Evolutionary conservation across 2,888 invertebrate genomes (phyloP), one percentile per base, ranked within the genome.

Genomic region (Nezara viridula): DNA sequence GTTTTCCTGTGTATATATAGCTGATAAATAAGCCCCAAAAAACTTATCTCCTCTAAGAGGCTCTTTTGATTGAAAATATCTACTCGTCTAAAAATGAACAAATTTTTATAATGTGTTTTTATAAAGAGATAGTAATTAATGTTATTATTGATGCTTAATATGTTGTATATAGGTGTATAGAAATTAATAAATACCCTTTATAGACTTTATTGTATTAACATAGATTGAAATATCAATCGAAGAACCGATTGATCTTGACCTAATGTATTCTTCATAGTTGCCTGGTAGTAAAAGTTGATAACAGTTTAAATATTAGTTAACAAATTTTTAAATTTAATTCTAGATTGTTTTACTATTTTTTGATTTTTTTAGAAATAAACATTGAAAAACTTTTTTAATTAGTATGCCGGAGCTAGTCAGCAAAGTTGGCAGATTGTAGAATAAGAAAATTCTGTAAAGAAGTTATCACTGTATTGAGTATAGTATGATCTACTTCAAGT

Each of bases 391-490:
- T 3, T 81, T 81, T n/a, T 6, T 24, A 44, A 81, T 60, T 60
- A 60, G 27, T 60, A 60, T 60, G 81, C 37, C n/a, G 14, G 44
- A 81, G 81, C 81, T 81, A 81, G 81, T 81, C 81, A 44, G 81
- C 44, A 44, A 81, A 2, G 5, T n/a, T n/a, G 44, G 44, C 32
- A 81, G 44, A 81, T n/a, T 14, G 24, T 47, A 47, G 44, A n/a
- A 44, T 24, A 24, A 77, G 40, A 24, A 77, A 32, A 47, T 19
- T 81, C n/a, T n/a, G 81, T 19, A 37, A 73, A 37, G 32, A 32
- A 27, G 66, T 73, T 32, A 73, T 73, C 66, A 6, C 32, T 73
- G 66, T 73, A 37, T 73, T 73, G 37, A 7, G 19, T 6, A 37
- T 73, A 37, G 66, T 32, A 37, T 19, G 66, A 32, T 37, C 7